phyloP scores from a whole-genome alignment of 2,797 vertebrate genomes.

The Danio choprae region DNA sequence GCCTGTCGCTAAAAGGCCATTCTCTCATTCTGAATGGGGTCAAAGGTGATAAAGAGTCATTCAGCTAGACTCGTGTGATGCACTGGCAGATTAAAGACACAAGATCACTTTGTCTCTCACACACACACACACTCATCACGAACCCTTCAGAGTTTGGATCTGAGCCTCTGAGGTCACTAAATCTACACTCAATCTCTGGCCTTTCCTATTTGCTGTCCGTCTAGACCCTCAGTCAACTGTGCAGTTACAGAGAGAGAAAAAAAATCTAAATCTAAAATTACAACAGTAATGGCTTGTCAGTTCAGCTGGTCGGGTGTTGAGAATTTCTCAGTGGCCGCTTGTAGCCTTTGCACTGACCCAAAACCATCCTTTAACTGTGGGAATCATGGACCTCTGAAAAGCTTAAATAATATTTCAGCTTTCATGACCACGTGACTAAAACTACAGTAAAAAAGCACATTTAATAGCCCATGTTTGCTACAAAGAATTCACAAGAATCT shows the following conservation, averaged over 20 bases:
- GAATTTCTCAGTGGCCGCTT: constrained; percentile 28
- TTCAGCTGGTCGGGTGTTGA: constrained; percentile 24
- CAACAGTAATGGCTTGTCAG: constrained; percentile 23
- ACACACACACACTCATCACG: background rate
- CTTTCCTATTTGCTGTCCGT: constrained; percentile 70
- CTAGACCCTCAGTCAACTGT: constrained; percentile 64
- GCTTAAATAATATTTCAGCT: constrained; percentile 25
- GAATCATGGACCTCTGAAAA: background rate
- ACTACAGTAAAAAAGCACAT: constrained; percentile 20
- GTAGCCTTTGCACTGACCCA: constrained; percentile 16
- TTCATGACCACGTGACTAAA: constrained; percentile 11
- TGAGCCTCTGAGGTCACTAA: background rate
- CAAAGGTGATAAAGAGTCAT: constrained; percentile 8
- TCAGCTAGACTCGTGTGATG: background rate
- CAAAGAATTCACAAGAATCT: constrained; percentile 2
- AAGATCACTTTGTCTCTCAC: background rate
- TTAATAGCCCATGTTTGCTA: constrained; percentile 16
- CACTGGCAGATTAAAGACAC: constrained; percentile 6
- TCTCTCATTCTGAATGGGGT: background rate
- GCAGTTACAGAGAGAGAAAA: background rate
- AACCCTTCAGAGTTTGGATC: background rate
- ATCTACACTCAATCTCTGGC: constrained; percentile 32
- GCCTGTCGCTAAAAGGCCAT: constrained; percentile 65
- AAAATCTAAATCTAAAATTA: constrained; percentile 18
- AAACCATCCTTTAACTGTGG: constrained; percentile 19